Evolutionary conservation across 2,113 vertebrate genomes (phyloP).

Genomic region (Istiophorus platypterus): DNA sequence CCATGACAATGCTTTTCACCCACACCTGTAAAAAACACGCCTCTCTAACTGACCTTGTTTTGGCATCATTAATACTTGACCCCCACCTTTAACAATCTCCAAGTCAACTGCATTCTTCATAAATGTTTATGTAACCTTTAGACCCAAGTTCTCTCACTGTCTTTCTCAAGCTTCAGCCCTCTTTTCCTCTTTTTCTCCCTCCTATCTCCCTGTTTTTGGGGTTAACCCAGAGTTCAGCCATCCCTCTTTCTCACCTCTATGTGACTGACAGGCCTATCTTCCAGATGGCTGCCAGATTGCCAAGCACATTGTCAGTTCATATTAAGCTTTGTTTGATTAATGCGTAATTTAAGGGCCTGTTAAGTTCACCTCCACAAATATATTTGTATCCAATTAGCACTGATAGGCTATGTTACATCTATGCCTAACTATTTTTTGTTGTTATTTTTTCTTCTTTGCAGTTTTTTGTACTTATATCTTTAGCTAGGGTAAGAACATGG

Average conservation of each 20-base stretch:
- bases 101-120: constrained; percentile 45
- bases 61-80: constrained; percentile 49
- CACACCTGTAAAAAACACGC: constrained; percentile 58
- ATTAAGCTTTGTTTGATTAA: constrained; percentile 79
- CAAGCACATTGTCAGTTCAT: constrained; percentile 75
- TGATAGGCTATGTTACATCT: constrained; percentile 66
- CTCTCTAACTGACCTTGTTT: constrained; percentile 46
- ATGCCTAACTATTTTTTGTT: constrained; percentile 51
- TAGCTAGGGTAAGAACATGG: constrained; percentile 1
- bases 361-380: constrained; percentile 73
- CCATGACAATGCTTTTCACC: constrained; percentile 47
- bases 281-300: constrained; percentile 81
- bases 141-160: constrained; percentile 42
- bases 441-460: constrained; percentile 2
- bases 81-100: constrained; percentile 41
- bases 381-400: constrained; percentile 71
- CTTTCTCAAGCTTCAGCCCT: too few relatives aligned
- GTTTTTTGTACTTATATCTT: constrained; percentile 31
- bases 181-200: constrained; percentile 36
- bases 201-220: constrained; percentile 24
- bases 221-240: constrained; percentile 72
- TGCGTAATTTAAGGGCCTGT: constrained; percentile 76
- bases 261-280: constrained; percentile 78
- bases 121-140: constrained; percentile 47
- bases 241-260: constrained; percentile 74